Percentiles rank a stretch among this genome's conserved stretches.
Evolutionary conservation across 2,888 invertebrate species (phyloP).

Genomic region (Drosophila parthenogenetica): DNA sequence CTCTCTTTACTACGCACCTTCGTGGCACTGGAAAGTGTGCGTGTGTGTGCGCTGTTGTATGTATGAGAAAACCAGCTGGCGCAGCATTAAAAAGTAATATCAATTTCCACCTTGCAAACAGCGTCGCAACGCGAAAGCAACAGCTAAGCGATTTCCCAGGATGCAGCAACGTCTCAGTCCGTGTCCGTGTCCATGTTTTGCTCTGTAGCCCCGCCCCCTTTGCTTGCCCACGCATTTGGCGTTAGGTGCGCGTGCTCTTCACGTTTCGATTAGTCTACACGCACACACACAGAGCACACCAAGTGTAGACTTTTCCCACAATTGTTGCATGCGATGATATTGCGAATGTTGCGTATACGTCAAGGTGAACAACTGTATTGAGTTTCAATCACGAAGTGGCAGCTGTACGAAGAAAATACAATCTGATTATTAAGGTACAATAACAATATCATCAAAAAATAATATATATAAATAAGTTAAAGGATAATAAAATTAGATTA

Average conservation of each 20-base stretch:
- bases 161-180: slow-evolving; percentile 58
- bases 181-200: slow-evolving; percentile 18
- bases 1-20: slow-evolving; percentile 46
- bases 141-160: slow-evolving; percentile 80
- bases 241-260: slow-evolving; percentile 73
- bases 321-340: slow-evolving; percentile 72
- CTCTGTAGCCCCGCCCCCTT: slow-evolving; percentile 65
- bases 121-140: slow-evolving; percentile 70
- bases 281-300: slow-evolving; percentile 7
- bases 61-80: slow-evolving; percentile 67
- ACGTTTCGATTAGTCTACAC: slow-evolving; percentile 56
- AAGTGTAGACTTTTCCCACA: slow-evolving; percentile 72
- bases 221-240: slow-evolving; percentile 62
- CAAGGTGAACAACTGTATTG: slow-evolving; percentile 38
- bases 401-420: not conserved
- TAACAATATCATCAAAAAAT: not conserved
- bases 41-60: slow-evolving; percentile 4
- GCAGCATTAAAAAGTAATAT: slow-evolving; percentile 81
- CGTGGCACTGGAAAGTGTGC: slow-evolving; percentile 57
- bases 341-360: slow-evolving; percentile 53
- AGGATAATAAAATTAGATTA: not conserved
- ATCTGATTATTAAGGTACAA: not conserved
- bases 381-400: not conserved
- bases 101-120: slow-evolving; percentile 78
- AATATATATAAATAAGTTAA: not conserved